These are phyloP conservation scores for Drosophila lacteicornis DNA, from an alignment of 1,140 invertebrate genomes.

Conservation along the genomic window DNA sequence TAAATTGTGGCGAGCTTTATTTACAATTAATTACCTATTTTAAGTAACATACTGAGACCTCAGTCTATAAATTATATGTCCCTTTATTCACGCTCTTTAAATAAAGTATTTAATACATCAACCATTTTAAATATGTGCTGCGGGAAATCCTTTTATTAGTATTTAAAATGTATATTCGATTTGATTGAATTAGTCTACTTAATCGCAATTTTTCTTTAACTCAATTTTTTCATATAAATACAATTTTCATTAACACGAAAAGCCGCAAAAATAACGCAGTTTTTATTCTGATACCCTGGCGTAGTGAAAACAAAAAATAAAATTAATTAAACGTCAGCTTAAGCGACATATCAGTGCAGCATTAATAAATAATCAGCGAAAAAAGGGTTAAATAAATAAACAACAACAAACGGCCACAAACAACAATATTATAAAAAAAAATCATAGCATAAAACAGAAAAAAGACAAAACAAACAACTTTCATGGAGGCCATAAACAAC, in stretches of 20 bases:
- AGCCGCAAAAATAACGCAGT: slow-evolving; percentile 43
- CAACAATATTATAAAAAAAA: slow-evolving; percentile 38
- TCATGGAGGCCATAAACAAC: slow-evolving; percentile 65
- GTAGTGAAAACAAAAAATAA: slow-evolving; percentile 67
- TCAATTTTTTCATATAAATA: slow-evolving; percentile 20
- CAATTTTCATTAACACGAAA: slow-evolving; percentile 59
- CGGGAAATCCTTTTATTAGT: slow-evolving; percentile 15
- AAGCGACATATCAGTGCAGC: slow-evolving; percentile 71
- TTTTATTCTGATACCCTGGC: slow-evolving; percentile 31
- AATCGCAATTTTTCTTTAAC: slow-evolving; percentile 40
- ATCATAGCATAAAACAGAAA: slow-evolving; percentile 25
- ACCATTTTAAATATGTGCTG: background rate
- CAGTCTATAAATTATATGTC: background rate
- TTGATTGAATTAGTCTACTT: slow-evolving; percentile 55
- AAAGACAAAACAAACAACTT: slow-evolving; percentile 37
- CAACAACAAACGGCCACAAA: slow-evolving; percentile 44
- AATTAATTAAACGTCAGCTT: slow-evolving; percentile 81
- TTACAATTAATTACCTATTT: too few species aligned
- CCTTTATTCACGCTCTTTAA: background rate
- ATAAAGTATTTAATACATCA: background rate
- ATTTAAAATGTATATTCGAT: slow-evolving; percentile 16
- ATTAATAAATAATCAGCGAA: slow-evolving; percentile 72
- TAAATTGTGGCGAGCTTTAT: too few species aligned
- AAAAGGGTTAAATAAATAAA: slow-evolving; percentile 70
- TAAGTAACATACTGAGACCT: too few species aligned